Evolutionary conservation across 2,113 vertebrate species (phyloP).

Genomic region (Calyptommatus sinebrachiatus): DNA sequence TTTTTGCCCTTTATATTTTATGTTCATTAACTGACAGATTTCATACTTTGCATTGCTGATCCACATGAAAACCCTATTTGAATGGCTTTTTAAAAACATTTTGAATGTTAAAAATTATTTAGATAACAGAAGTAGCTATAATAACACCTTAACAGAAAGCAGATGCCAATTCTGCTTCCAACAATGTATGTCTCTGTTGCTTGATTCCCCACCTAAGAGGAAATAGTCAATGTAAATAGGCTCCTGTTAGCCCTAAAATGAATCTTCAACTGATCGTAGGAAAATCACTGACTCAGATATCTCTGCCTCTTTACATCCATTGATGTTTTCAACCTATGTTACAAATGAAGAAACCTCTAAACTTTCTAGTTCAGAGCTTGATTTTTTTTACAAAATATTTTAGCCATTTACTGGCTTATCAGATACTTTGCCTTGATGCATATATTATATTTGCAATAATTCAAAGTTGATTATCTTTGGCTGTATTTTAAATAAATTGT

Average conservation of each 20-base stretch:
- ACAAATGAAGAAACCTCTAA: not conserved
- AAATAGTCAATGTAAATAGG: not conserved
- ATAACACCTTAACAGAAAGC: not conserved
- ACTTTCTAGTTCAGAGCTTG: not conserved
- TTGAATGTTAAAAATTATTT: not conserved
- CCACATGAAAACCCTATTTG: not conserved
- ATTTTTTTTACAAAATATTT: not conserved
- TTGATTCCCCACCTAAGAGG: not conserved
- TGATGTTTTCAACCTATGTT: not conserved
- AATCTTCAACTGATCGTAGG: not conserved
- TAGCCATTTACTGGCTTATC: not conserved
- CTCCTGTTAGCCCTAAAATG: not conserved
- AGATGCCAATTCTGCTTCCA: not conserved
- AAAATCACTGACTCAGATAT: not conserved
- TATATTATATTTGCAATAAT: not conserved
- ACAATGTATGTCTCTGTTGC: not conserved
- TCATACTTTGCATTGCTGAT: not conserved
- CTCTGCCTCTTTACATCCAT: not conserved
- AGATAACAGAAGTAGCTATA: not conserved
- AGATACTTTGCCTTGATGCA: not conserved
- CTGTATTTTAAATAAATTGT: conserved; percentile 18
- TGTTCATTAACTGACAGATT: not conserved
- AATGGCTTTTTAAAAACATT: not conserved
- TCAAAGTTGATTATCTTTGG: conserved; percentile 26
- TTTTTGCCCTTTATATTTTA: not conserved